Conservation (phyloP, 2,113 vertebrate genomes). For the Bettongia penicillata region DNA sequence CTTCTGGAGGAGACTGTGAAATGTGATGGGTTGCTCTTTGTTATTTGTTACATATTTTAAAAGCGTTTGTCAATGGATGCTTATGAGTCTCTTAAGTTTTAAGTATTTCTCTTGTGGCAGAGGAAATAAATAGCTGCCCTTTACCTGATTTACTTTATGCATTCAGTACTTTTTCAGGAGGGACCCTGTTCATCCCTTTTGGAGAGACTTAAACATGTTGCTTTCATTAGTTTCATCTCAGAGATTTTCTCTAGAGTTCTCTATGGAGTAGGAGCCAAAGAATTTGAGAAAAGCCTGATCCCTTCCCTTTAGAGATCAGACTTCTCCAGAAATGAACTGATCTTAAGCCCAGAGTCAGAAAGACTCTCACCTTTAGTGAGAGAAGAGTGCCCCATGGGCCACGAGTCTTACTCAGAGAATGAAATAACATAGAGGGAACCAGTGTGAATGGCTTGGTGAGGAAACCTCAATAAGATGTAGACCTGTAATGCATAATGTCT, state of each 20-base stretch:
- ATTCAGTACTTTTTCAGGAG: neutral
- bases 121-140: neutral
- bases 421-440: rapidly evolving
- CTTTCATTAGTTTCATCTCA: neutral
- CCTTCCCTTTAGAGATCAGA: neutral
- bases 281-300: neutral
- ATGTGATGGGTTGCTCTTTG: neutral
- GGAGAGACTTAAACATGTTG: neutral
- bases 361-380: neutral
- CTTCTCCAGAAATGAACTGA: neutral
- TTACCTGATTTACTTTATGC: neutral
- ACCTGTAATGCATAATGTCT: neutral
- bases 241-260: neutral
- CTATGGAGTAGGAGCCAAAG: neutral
- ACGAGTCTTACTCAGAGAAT: neutral
- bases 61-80: neutral
- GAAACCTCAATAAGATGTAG: neutral
- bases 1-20: neutral
- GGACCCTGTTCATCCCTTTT: neutral
- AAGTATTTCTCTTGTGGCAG: neutral
- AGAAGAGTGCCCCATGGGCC: neutral
- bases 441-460: rapidly evolving
- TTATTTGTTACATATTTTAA: neutral
- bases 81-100: neutral
- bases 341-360: neutral